A percentile compares a stretch with the other conserved stretches of the same genome.
These are phyloP conservation scores for Linyphia triangularis DNA, from an alignment of 2,888 invertebrate species.

Conservation along the genomic window DNA sequence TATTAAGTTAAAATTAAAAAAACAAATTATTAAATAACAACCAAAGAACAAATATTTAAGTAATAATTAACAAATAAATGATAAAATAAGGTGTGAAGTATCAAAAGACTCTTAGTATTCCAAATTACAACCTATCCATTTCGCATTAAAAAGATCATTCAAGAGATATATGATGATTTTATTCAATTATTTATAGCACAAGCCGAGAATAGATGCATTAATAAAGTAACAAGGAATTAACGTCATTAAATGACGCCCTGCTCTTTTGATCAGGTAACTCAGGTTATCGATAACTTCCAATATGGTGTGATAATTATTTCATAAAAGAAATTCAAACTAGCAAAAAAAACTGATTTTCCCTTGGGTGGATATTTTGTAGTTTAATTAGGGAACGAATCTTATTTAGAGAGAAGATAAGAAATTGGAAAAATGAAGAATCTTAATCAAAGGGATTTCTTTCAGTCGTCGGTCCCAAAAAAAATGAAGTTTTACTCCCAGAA, in stretches of 20 bases:
- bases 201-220: too few relatives aligned
- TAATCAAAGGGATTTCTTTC: slow-evolving; percentile 11
- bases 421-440: background rate
- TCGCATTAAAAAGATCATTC: too few relatives aligned
- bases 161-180: too few relatives aligned
- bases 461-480: background rate
- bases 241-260: background rate
- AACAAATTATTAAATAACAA: too few relatives aligned
- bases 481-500: background rate
- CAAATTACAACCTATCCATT: too few relatives aligned
- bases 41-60: too few relatives aligned
- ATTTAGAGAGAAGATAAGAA: slow-evolving; percentile 1
- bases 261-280: background rate
- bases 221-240: background rate
- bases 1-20: too few relatives aligned
- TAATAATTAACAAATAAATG: too few relatives aligned
- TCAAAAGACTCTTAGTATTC: too few relatives aligned
- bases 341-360: slow-evolving; percentile 10
- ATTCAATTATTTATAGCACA: too few relatives aligned
- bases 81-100: too few relatives aligned
- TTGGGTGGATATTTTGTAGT: slow-evolving; percentile 1
- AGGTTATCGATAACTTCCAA: background rate
- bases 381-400: slow-evolving; percentile 28
- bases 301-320: slow-evolving; percentile 3
- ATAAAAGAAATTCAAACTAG: background rate